Conservation (phyloP, 2,113 vertebrate genomes). For the Stegostoma tigrinum region DNA sequence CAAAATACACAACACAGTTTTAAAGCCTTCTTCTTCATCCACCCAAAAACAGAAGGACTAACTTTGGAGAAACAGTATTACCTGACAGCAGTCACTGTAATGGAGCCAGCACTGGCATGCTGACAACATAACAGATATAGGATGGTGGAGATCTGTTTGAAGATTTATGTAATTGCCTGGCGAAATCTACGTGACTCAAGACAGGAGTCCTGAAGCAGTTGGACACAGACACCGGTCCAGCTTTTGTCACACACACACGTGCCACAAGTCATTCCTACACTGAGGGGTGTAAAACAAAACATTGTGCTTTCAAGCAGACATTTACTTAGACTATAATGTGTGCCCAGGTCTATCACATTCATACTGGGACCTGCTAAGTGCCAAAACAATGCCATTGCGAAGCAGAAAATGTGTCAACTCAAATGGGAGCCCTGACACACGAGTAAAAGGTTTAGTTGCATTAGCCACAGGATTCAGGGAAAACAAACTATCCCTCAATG, state of each 20-base stretch:
- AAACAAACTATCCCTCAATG: background rate
- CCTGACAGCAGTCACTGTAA: background rate
- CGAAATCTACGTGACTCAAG: background rate
- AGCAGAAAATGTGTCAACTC: constrained; percentile 17
- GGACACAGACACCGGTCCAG: background rate
- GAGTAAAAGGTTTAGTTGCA: constrained; percentile 23
- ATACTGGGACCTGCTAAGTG: background rate
- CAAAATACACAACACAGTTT: background rate
- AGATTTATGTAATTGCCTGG: background rate
- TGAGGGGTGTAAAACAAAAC: background rate
- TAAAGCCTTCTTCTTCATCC: background rate
- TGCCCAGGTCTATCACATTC: background rate
- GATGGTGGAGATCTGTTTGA: background rate
- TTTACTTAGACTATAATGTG: background rate
- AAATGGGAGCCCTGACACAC: background rate
- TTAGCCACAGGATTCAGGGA: background rate
- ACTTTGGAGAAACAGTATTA: background rate
- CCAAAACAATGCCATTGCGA: background rate
- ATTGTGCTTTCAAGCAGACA: background rate
- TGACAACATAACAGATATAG: background rate
- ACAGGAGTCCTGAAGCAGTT: background rate
- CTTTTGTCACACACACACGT: too few relatives aligned
- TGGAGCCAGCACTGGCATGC: background rate
- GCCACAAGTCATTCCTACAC: background rate
- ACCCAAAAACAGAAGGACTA: background rate